Conservation (phyloP, 1,140 invertebrate genomes). For the Zaprionus taronus region DNA sequence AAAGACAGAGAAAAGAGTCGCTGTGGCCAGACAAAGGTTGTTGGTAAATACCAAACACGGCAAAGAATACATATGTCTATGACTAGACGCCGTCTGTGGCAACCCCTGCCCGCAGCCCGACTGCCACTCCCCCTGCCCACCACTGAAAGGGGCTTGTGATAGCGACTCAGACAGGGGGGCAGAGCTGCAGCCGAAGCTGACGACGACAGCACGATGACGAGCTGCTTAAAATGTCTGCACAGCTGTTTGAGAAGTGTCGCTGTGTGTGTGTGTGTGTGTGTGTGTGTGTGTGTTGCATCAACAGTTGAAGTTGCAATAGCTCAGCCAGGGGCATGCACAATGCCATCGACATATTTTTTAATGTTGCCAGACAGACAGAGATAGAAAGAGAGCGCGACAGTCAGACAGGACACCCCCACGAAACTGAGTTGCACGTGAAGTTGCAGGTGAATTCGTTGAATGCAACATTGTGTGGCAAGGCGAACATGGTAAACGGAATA, state of each 20-base stretch:
- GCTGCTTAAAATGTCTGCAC: slow-evolving; percentile 81
- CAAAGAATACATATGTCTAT: slow-evolving; percentile 39
- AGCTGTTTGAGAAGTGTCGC: slow-evolving; percentile 62
- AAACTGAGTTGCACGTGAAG: slow-evolving; percentile 42
- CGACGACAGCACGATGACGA: slow-evolving; percentile 59
- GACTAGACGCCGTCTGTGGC: slow-evolving; percentile 50
- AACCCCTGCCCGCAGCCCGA: slow-evolving; percentile 10
- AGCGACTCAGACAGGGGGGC: slow-evolving; percentile 28
- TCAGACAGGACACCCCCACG: slow-evolving; percentile 39
- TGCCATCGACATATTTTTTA: slow-evolving; percentile 62
- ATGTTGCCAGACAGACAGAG: slow-evolving; percentile 43
- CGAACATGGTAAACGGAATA: slow-evolving; percentile 21
- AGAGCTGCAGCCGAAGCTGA: slow-evolving; percentile 20
- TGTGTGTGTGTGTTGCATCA: slow-evolving; percentile 61
- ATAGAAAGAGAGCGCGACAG: slow-evolving; percentile 12
- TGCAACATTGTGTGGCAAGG: slow-evolving; percentile 17
- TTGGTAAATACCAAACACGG: slow-evolving; percentile 50
- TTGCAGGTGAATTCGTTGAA: slow-evolving; percentile 61
- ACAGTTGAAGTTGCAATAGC: slow-evolving; percentile 65
- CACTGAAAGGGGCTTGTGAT: slow-evolving; percentile 6
- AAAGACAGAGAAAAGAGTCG: slow-evolving; percentile 6
- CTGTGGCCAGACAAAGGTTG: slow-evolving; percentile 46
- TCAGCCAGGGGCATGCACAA: slow-evolving; percentile 35
- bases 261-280: slow-evolving; percentile 34
- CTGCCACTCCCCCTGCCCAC: neutral